phyloP scores from a whole-genome alignment of 2,888 invertebrate genomes.

The Octodonta nipae region DNA sequence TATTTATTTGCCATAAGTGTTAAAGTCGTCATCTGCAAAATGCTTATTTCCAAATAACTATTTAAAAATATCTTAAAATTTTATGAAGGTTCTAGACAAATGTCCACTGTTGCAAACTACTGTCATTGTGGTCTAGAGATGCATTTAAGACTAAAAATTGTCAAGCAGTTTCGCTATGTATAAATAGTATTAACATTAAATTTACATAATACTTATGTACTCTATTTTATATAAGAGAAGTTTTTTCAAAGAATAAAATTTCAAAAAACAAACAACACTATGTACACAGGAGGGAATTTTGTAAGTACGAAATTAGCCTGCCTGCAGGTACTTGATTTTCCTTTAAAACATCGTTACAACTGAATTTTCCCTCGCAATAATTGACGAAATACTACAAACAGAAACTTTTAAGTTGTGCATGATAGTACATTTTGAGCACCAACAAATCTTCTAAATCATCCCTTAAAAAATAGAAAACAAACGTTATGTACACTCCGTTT shows the following conservation, averaged over 20 bases:
- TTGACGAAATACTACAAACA: slow-evolving; percentile 22
- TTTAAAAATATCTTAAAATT: no score
- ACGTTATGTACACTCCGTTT: slow-evolving; percentile 12
- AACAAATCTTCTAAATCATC: slow-evolving; percentile 20
- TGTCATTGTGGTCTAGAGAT: no score
- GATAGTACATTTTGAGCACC: slow-evolving; percentile 30
- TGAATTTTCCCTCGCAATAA: slow-evolving; percentile 19
- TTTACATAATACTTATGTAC: slow-evolving; percentile 25
- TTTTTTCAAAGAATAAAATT: slow-evolving; percentile 32
- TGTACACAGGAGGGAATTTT: slow-evolving; percentile 32
- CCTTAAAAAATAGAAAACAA: slow-evolving; percentile 8
- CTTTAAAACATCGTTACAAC: slow-evolving; percentile 13
- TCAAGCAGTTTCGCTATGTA: slow-evolving; percentile 22
- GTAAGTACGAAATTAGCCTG: slow-evolving; percentile 23
- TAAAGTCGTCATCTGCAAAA: no score
- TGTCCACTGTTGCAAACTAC: no score
- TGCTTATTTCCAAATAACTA: no score
- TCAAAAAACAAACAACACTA: slow-evolving; percentile 31
- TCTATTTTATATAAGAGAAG: slow-evolving; percentile 17
- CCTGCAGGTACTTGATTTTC: slow-evolving; percentile 28
- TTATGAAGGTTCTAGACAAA: no score
- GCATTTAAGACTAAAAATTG: no score
- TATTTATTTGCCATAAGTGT: no score
- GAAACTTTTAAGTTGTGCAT: slow-evolving; percentile 21
- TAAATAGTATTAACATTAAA: slow-evolving; percentile 27